phyloP scores from a whole-genome alignment of 1,140 invertebrate species.

The Rhynchophorus ferrugineus region DNA sequence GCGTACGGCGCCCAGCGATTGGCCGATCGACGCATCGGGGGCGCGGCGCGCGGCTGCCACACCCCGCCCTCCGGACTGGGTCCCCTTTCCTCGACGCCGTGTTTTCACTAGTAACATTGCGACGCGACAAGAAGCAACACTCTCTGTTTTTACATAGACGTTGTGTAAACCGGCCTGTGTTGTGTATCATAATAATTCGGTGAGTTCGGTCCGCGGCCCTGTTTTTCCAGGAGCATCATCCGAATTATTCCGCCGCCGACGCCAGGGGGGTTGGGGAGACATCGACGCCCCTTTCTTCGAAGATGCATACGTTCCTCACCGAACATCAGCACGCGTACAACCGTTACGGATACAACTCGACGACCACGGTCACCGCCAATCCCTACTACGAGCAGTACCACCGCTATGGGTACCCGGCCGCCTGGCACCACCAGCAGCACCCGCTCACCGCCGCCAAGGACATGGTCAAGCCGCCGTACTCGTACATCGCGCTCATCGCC shows the following conservation, averaged over 20 bases:
- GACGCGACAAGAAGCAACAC: conserved; percentile 39
- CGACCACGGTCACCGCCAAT: conserved; percentile 42
- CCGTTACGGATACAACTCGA: conserved; percentile 36
- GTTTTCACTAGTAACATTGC: conserved; percentile 45
- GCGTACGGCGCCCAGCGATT: conserved; percentile 21
- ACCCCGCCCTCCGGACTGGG: conserved; percentile 24
- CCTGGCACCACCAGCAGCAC: conserved; percentile 60
- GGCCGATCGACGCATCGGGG: conserved; percentile 19
- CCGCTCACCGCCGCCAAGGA: conserved; percentile 63
- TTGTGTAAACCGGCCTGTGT: conserved; percentile 42
- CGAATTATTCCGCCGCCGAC: too few species aligned
- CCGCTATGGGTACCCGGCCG: conserved; percentile 64
- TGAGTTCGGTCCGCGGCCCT: conserved; percentile 38
- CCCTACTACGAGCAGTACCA: conserved; percentile 67
- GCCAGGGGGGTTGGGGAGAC: conserved; percentile 40
- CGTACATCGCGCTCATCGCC: conserved; percentile 95
- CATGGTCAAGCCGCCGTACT: conserved; percentile 95
- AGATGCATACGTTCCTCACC: conserved; percentile 81
- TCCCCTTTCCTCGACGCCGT: conserved; percentile 27
- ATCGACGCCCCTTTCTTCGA: conserved; percentile 29
- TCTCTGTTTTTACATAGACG: conserved; percentile 43
- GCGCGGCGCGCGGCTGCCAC: conserved; percentile 4
- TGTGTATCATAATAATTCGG: conserved; percentile 45
- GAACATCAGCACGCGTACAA: conserved; percentile 72
- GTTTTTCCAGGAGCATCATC: conserved; percentile 39